Base-by-base conservation (phyloP, 2,797 vertebrate genomes). In the Tiaroga cobitis region DNA sequence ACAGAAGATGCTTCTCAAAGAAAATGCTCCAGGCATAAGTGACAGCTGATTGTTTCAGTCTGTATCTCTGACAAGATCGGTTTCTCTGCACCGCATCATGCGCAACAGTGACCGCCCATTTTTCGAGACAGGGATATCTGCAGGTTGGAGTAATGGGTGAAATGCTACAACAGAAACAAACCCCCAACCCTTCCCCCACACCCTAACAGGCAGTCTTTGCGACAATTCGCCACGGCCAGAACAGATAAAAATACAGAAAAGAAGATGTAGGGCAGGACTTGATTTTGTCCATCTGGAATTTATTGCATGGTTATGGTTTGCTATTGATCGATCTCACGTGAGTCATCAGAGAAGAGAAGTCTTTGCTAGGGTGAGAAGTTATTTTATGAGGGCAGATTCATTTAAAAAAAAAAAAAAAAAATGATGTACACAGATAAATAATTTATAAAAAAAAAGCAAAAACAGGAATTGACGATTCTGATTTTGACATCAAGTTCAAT, bases 11-110 rank as follows among this genome's bases (percentile, higher is more conserved):
- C n/a, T 29, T 15, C 34, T 72, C 16, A 59, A 26, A 15, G 37
- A 41, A 59, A 16, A 29, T 1, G 39, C 15, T 19, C 5, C 8
- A 78, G 54, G 29, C 7, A 26, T 18, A 65, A 43, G 59, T 16
- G 41, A 49, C 19, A 78, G 4, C 18, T 29, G 21, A 51, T 21
- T 9, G 18, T 68, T 15, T 56, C 24, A 54, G 21, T 56, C n/a
- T 68, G 37, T 77, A 68, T 69, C 43, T 43, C 26, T 29, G 13
- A 37, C 39, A 61, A 10, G 37, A 32, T 43, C 70, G n/a, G 61
- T 18, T 61, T 32, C 43, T 61, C 69, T 75, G 82, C 49, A 80
- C 69, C 39, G 69, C 81, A 56, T 84, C 81, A 80, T 49, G 41
- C 67, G 39, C 72, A 84, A 78, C 59, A 63, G 59, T 83, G 56